phyloP scores from a whole-genome alignment of 1,140 invertebrate species.

The Apis cerana region DNA sequence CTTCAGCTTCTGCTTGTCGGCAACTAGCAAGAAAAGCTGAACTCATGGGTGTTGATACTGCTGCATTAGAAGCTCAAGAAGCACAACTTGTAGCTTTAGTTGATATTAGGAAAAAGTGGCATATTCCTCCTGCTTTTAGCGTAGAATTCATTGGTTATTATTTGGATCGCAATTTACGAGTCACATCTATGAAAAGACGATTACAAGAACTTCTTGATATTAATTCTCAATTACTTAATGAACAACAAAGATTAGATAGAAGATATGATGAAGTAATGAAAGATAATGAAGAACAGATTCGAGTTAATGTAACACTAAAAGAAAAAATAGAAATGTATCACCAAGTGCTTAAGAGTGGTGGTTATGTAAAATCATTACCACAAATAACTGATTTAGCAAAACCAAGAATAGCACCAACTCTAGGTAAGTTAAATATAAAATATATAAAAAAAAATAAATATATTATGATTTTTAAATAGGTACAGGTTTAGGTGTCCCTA shows the following conservation, averaged over 20 bases:
- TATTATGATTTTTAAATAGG: conserved; percentile 57
- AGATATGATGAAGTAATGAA: conserved; percentile 89
- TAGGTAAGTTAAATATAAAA: conserved; percentile 61
- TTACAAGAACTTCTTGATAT: conserved; percentile 88
- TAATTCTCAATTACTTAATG: conserved; percentile 86
- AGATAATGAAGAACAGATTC: conserved; percentile 78
- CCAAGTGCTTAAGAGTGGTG: conserved; percentile 70
- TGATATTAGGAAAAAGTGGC: conserved; percentile 95
- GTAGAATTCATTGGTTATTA: conserved; percentile 98
- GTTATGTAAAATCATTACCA: conserved; percentile 75
- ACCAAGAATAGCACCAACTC: conserved; percentile 71
- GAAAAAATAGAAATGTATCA: conserved; percentile 81
- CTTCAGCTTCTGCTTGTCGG: conserved; percentile 93
- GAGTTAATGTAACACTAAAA: conserved; percentile 82
- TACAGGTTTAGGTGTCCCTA: conserved; percentile 83
- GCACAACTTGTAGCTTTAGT: conserved; percentile 89
- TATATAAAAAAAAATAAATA: background rate
- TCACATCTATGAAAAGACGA: conserved; percentile 89
- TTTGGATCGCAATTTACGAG: conserved; percentile 90
- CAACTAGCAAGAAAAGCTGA: conserved; percentile 93
- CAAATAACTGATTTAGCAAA: conserved; percentile 70
- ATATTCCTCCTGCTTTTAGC: conserved; percentile 94
- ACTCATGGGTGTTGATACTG: conserved; percentile 93
- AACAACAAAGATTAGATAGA: conserved; percentile 87
- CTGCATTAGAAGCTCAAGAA: conserved; percentile 89